These are phyloP conservation scores for Panthera tigris DNA, from an alignment of 2,113 vertebrate species.

Conservation along the genomic window DNA sequence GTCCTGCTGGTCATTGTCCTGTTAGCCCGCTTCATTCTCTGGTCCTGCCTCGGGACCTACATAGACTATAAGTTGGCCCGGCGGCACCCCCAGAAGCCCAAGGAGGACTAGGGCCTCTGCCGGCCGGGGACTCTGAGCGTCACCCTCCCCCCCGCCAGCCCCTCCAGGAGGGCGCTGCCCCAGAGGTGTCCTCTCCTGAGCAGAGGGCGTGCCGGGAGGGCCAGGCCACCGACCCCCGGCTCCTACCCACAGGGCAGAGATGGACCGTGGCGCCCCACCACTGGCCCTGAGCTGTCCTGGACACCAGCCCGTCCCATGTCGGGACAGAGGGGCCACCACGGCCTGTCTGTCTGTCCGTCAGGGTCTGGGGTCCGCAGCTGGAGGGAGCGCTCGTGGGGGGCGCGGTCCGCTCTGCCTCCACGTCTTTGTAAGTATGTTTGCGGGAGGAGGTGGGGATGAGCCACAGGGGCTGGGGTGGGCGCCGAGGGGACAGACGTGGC, in stretches of 20 bases:
- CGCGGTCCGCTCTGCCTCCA: too few species aligned
- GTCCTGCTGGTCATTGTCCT: constrained; percentile 83
- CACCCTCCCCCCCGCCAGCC: fast-evolving
- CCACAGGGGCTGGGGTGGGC: not conserved
- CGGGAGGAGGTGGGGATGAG: not conserved
- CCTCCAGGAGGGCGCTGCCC: not conserved
- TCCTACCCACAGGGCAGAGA: not conserved
- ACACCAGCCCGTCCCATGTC: fast-evolving
- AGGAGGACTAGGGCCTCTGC: constrained; percentile 70
- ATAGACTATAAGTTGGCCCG: constrained; percentile 81
- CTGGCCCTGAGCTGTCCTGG: not conserved
- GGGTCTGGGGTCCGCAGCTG: too few species aligned
- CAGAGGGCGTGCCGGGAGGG: fast-evolving
- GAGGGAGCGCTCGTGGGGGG: not conserved
- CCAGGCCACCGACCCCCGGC: fast-evolving
- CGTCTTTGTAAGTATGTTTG: not conserved
- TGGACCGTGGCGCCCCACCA: not conserved
- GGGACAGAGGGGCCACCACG: fast-evolving
- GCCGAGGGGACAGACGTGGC: not conserved
- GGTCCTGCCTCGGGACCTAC: constrained; percentile 85
- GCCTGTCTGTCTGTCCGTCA: not conserved
- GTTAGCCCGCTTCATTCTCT: constrained; percentile 84
- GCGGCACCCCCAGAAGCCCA: constrained; percentile 75
- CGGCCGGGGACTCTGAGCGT: fast-evolving
- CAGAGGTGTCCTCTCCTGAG: fast-evolving